Evolutionary conservation across 2,113 vertebrate species (phyloP).

Genomic region (Istiophorus platypterus): DNA sequence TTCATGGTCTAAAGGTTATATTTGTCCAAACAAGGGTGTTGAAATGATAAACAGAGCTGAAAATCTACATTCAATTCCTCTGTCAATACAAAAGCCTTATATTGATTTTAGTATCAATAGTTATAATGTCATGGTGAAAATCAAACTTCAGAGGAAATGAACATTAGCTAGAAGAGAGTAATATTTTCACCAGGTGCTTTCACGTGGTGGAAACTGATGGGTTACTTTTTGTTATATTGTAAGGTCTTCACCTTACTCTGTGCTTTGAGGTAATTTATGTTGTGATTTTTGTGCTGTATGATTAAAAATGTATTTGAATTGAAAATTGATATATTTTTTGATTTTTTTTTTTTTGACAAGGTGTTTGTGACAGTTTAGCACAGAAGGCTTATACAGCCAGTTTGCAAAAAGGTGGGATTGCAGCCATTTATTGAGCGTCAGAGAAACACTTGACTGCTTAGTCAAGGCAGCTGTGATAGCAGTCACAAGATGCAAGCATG

Average conservation of each 20-base stretch:
- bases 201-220: neutral
- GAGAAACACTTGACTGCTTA: constrained; percentile 27
- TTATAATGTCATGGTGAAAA: constrained; percentile 5
- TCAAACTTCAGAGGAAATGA: constrained; percentile 2
- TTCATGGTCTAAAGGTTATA: constrained; percentile 59
- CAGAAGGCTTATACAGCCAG: neutral
- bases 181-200: neutral
- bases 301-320: neutral
- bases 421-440: constrained; percentile 31
- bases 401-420: constrained; percentile 50
- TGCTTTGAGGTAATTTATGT: neutral
- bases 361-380: neutral
- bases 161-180: neutral
- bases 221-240: neutral
- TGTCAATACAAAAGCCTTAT: neutral
- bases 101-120: constrained; percentile 17
- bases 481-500: constrained; percentile 47
- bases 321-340: neutral
- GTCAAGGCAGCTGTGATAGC: constrained; percentile 26
- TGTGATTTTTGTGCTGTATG: neutral
- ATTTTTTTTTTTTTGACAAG: neutral
- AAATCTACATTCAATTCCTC: neutral
- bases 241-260: neutral
- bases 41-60: constrained; percentile 26
- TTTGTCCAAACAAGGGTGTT: constrained; percentile 51